Base-by-base conservation (phyloP, 53 echinoderm and acorn worm species). In the Mesocentrotus franciscanus region DNA sequence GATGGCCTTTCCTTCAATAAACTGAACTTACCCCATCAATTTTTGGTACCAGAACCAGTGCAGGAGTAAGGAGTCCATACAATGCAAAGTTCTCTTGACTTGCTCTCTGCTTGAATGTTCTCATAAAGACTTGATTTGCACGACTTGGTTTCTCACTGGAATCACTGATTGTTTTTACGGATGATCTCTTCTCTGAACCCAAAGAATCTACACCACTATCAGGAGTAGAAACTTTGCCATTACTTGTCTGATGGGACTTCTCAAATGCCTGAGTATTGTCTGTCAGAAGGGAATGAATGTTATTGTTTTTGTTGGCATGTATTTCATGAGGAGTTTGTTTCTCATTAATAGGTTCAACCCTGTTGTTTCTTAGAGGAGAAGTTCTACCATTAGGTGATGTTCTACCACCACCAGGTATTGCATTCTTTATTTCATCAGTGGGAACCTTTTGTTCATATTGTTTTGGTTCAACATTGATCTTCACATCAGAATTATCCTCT, bases 61-160 rank as follows among this genome's bases (percentile, higher is more conserved):
- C 98, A 30, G 99, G 99, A 12, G 99, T 97, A 17, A 99, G 96
- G 13, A 99, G 93, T 90, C 99, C 99, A 96, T 98, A 99, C 90
- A 97, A 84, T 32, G 97, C 97, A 97, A 99, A 99, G 85, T 99
- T 99, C 90, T 99, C 99, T 91, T 98, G 97, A 49, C 97, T 97
- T 22, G 98, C 95, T 60, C 99, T 96, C 93, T 98, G 95, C 42
- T 97, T 95, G 90, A 99, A 99, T 1, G 97, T 95, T 74, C 98
- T 92, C 10, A 97, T 72, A 92, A 96, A 97, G 9, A 96, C 90
- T 87, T 89, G 91, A 84, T 92, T 95, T 8, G 85, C 14, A 27
- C 68, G 55, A 32, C 84, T 95, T 14, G 56, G 60, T 18, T 93
- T 94, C 61, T 75, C 89, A 22, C 55, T 57, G 9, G 34, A 55